Conservation (phyloP, 1,140 invertebrate species). For the Caligus rogercresseyi region DNA sequence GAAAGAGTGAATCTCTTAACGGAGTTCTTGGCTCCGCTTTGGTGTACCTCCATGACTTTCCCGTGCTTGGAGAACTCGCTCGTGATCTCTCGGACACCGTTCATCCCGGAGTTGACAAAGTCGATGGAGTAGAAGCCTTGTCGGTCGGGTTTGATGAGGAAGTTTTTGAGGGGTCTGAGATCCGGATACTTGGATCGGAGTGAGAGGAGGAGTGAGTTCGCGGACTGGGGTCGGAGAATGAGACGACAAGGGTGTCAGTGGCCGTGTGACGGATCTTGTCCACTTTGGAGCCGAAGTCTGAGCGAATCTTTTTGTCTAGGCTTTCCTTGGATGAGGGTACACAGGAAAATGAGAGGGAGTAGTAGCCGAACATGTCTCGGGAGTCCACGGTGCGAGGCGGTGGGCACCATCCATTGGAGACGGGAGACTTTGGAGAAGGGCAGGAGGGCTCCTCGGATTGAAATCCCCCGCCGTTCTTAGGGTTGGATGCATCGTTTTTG, state of each 20-base stretch:
- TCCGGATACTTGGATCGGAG: slow-evolving; percentile 9
- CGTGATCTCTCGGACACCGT: slow-evolving; percentile 15
- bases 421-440: too few species aligned
- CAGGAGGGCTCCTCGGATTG: background rate
- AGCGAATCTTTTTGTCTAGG: slow-evolving; percentile 9
- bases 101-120: slow-evolving; percentile 19
- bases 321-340: background rate
- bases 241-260: background rate
- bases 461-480: background rate
- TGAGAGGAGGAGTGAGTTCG: background rate
- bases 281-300: slow-evolving; percentile 4
- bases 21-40: slow-evolving; percentile 16
- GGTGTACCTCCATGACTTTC: slow-evolving; percentile 11
- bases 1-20: slow-evolving; percentile 16
- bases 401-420: background rate
- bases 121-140: slow-evolving; percentile 18
- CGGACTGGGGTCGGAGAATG: background rate
- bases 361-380: slow-evolving; percentile 9
- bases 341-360: slow-evolving; percentile 5
- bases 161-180: background rate
- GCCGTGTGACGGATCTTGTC: background rate
- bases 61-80: slow-evolving; percentile 18
- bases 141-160: background rate
- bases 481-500: background rate
- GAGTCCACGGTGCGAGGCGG: background rate